These are phyloP conservation scores for Alentia gelatinosa DNA, from an alignment of 2,888 invertebrate species.

Conservation along the genomic window DNA sequence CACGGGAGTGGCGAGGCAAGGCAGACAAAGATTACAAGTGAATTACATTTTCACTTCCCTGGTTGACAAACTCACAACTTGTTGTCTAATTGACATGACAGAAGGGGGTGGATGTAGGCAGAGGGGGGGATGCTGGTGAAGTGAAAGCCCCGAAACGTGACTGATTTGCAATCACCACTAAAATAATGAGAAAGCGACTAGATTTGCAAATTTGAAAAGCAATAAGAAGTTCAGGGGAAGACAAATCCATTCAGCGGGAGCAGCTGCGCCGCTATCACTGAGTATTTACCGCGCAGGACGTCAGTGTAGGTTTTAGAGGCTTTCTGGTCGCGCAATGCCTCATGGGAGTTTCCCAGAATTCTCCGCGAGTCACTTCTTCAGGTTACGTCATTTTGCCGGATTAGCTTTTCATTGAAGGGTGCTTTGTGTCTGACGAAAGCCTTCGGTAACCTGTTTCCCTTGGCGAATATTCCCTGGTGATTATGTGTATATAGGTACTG, in stretches of 20 bases:
- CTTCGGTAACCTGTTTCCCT: too few species aligned
- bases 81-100: slow-evolving; percentile 22
- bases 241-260: neutral
- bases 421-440: too few species aligned
- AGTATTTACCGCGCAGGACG: neutral
- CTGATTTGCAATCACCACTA: slow-evolving; percentile 28
- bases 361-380: neutral
- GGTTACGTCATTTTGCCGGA: neutral
- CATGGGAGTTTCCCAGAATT: neutral
- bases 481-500: too few species aligned
- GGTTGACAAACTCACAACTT: neutral
- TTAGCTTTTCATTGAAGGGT: neutral
- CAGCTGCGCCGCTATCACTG: neutral
- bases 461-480: too few species aligned
- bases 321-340: neutral
- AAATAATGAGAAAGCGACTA: slow-evolving; percentile 27
- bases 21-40: slow-evolving; percentile 1
- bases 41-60: neutral
- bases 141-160: neutral
- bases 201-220: slow-evolving; percentile 39
- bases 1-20: too few species aligned
- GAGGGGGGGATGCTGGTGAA: neutral
- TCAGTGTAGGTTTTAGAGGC: neutral
- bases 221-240: neutral
- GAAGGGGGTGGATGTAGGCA: neutral